Conservation (phyloP, 2,888 invertebrate species). For the Hololepta plana region DNA sequence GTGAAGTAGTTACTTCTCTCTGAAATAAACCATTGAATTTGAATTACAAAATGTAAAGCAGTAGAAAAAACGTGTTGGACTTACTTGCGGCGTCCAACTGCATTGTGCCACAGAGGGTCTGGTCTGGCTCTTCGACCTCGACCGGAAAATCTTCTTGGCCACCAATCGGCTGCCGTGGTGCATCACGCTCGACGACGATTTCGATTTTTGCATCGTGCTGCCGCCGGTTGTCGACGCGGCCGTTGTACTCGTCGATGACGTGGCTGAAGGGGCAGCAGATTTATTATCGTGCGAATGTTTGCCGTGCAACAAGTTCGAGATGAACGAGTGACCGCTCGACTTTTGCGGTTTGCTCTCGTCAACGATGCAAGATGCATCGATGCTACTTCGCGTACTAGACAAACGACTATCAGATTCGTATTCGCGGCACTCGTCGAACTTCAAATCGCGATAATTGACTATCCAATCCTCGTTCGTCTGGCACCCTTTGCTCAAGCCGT, state of each 20-base stretch:
- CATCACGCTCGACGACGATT: constrained; percentile 74
- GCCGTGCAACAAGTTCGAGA: constrained; percentile 42
- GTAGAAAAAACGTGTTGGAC: too few relatives aligned
- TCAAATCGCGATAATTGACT: constrained; percentile 33
- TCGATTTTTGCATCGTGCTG: constrained; percentile 67
- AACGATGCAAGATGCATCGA: constrained; percentile 27
- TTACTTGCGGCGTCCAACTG: constrained; percentile 78
- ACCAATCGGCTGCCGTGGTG: constrained; percentile 52
- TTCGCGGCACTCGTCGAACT: constrained; percentile 23
- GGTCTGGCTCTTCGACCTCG: constrained; percentile 67
- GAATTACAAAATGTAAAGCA: too few relatives aligned
- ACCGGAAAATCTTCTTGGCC: constrained; percentile 70
- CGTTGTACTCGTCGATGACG: background rate
- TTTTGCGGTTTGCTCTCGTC: constrained; percentile 21
- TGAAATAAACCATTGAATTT: too few relatives aligned
- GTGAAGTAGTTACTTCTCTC: too few relatives aligned
- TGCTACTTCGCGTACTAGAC: constrained; percentile 34
- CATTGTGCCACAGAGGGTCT: constrained; percentile 38
- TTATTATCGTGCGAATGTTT: constrained; percentile 21
- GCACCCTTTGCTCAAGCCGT: constrained; percentile 54
- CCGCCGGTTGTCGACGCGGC: too few relatives aligned
- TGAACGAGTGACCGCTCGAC: constrained; percentile 38
- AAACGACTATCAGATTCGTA: constrained; percentile 25
- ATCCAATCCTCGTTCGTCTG: constrained; percentile 69
- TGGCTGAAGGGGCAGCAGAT: constrained; percentile 1